Evolutionary conservation across 2,797 vertebrate species (phyloP).

Genomic region (Heliangelus exortis): DNA sequence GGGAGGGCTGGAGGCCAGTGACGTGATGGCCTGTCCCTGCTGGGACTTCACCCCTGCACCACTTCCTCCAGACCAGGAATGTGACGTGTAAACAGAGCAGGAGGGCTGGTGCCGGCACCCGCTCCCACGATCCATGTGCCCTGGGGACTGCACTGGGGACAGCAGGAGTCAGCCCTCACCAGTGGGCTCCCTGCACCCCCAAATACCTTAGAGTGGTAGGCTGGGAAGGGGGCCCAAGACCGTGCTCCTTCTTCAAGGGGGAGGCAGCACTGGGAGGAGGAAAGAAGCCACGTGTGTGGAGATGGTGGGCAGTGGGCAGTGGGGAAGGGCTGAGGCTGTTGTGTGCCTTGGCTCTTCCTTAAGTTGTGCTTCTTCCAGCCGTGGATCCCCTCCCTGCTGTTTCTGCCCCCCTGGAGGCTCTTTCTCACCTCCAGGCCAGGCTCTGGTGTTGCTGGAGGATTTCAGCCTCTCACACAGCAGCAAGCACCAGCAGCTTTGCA

Average conservation of each 20-base stretch:
- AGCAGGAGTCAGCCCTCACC: rapidly evolving
- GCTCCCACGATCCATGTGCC: constrained; percentile 72
- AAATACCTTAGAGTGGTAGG: neutral
- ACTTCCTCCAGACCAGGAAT: constrained; percentile 73
- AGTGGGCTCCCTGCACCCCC: rapidly evolving
- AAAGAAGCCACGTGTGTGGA: neutral
- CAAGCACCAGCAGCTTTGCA: rapidly evolving
- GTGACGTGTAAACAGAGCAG: constrained; percentile 64
- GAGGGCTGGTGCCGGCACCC: constrained; percentile 18
- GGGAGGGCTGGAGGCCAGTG: neutral
- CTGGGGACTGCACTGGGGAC: neutral
- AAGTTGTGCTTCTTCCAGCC: neutral
- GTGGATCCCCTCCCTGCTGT: rapidly evolving
- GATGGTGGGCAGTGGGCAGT: rapidly evolving
- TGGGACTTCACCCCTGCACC: constrained; percentile 59
- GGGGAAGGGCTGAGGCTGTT: neutral
- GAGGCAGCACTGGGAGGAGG: neutral
- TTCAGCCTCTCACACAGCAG: rapidly evolving
- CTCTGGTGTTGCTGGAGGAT: neutral
- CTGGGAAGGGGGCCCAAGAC: neutral
- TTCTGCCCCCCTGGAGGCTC: neutral
- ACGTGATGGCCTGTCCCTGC: constrained; percentile 53
- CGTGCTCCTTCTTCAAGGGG: rapidly evolving
- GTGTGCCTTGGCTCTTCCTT: neutral
- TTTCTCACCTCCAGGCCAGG: neutral